Evolutionary conservation across 1,140 invertebrate genomes (phyloP).

Genomic region (Oedothorax gibbosus): DNA sequence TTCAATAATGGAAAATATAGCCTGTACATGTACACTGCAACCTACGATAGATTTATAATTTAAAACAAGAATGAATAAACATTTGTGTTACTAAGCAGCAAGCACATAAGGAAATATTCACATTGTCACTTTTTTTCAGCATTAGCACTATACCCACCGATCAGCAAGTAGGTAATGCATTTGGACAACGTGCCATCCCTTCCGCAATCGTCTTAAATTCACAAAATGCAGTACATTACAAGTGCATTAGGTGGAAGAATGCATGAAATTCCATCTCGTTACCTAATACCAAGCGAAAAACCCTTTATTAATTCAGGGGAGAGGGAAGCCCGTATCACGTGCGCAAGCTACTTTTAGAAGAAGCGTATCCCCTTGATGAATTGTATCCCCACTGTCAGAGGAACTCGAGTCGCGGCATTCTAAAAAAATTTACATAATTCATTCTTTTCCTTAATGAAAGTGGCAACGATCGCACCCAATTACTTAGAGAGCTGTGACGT

Average conservation of each 20-base stretch:
- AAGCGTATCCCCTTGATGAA: constrained; percentile 26
- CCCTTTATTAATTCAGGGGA: constrained; percentile 52
- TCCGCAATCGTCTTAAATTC: background rate
- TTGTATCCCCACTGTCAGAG: constrained; percentile 26
- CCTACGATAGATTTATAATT: too few species aligned
- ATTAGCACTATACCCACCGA: too few species aligned
- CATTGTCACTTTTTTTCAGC: too few species aligned
- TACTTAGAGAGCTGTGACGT: constrained; percentile 47
- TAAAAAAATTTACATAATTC: constrained; percentile 53
- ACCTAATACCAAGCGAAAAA: constrained; percentile 11
- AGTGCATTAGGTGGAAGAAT: constrained; percentile 23
- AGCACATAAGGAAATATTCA: too few species aligned
- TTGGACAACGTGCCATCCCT: constrained; percentile 10
- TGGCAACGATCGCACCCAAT: constrained; percentile 55
- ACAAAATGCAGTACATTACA: constrained; percentile 8
- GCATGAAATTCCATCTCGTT: constrained; percentile 53
- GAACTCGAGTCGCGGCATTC: constrained; percentile 44
- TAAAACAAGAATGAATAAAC: too few species aligned
- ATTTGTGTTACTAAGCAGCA: too few species aligned
- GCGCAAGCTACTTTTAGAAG: constrained; percentile 34
- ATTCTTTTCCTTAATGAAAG: constrained; percentile 59
- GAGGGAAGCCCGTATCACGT: constrained; percentile 25
- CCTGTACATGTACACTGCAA: too few species aligned
- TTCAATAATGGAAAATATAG: too few species aligned
- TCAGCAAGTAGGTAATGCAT: constrained; percentile 9